Percentiles rank a stretch among this genome's conserved stretches.
These are phyloP conservation scores for Cephus pygmeus DNA, from an alignment of 2,888 invertebrate genomes.

Conservation along the genomic window DNA sequence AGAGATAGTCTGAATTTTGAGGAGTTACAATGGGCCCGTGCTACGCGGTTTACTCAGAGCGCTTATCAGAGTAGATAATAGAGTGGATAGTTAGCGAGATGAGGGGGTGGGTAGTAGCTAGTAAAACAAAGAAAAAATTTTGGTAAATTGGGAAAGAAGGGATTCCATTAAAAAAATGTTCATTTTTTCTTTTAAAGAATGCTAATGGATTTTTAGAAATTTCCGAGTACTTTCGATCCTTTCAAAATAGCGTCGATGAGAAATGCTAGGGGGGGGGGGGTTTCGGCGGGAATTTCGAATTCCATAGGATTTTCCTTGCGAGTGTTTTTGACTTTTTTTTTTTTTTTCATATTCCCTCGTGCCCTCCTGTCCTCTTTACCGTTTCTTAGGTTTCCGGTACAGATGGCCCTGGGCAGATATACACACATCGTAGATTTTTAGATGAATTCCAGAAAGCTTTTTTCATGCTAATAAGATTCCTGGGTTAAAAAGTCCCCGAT, in stretches of 20 bases:
- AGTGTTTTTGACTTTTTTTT: neutral
- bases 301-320: neutral
- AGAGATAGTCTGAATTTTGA: neutral
- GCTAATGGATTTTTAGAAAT: too few relatives aligned
- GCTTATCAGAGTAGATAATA: neutral
- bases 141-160: neutral
- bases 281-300: neutral
- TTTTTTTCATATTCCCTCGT: neutral
- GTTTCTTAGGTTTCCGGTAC: too few relatives aligned
- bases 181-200: too few relatives aligned
- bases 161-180: neutral
- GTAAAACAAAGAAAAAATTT: neutral
- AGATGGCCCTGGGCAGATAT: too few relatives aligned
- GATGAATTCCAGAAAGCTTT: conserved; percentile 30
- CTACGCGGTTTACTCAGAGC: neutral
- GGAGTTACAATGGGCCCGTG: neutral
- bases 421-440: too few relatives aligned
- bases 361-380: neutral
- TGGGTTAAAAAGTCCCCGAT: conserved; percentile 14
- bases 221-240: neutral
- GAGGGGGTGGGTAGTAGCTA: too few relatives aligned
- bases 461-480: conserved; percentile 41
- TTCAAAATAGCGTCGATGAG: neutral
- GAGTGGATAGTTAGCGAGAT: neutral
- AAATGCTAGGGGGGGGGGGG: neutral